Percentiles rank a stretch among this genome's conserved stretches.
Conservation (phyloP, 2,888 invertebrate species). For the Nineta flava region DNA sequence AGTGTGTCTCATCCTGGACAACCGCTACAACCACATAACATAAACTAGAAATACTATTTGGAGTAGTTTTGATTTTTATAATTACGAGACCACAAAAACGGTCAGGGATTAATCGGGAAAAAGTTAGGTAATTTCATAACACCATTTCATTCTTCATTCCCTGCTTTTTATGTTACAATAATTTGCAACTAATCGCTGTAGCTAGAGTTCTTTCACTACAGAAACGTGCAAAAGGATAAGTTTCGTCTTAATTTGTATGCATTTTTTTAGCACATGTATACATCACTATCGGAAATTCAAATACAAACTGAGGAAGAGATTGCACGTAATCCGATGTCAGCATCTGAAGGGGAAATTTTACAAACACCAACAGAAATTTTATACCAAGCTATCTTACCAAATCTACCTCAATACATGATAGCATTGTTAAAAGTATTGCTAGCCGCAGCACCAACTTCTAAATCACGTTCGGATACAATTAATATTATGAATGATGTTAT, state of each 20-base stretch:
- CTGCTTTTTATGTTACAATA: no score
- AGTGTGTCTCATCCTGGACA: no score
- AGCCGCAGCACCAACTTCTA: constrained; percentile 98
- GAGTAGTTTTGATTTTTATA: no score
- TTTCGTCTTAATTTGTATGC: constrained; percentile 4
- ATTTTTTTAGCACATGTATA: constrained; percentile 70
- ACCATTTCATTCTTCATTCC: no score
- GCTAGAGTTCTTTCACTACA: no score
- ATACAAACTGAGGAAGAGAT: constrained; percentile 83
- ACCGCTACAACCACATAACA: no score
- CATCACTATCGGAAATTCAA: constrained; percentile 84
- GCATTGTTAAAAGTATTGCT: constrained; percentile 89
- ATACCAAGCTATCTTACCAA: constrained; percentile 89
- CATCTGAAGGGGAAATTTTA: constrained; percentile 60
- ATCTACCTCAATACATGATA: constrained; percentile 95
- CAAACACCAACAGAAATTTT: constrained; percentile 76
- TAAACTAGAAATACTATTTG: no score
- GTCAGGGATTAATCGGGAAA: no score
- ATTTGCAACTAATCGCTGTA: no score
- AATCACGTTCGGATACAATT: constrained; percentile 92
- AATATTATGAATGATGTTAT: constrained; percentile 96
- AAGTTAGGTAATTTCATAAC: no score
- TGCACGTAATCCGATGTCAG: constrained; percentile 77
- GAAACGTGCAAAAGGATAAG: not conserved
- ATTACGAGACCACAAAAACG: no score